Base-by-base conservation (phyloP, 1,140 invertebrate genomes). In the Belonocnema kinseyi region DNA sequence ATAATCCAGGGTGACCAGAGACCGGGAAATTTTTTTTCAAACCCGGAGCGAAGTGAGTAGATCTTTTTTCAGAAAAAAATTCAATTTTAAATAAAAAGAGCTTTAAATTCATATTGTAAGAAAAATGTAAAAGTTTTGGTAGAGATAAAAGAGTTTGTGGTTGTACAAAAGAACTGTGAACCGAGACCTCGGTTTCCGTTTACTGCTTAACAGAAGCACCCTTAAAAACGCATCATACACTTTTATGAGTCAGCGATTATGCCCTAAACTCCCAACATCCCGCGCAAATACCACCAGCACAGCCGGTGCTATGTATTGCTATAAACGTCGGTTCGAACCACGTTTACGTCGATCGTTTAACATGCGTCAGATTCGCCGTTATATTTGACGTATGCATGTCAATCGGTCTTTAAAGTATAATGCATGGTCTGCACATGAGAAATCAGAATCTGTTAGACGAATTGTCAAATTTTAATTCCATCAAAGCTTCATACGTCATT, bases 241-340 rank as follows among this genome's bases (percentile, higher is more conserved):
- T 89, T 91, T 91, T 91, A 91, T 88, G 89, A 85, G 84, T 76
- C 86, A 85, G 81, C 85, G 89, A 90, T 91, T 90, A 90, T 88
- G 85, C 84, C 85, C 88, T 88, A 86, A 88, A 89, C 85, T 85
- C 80, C 83, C 77, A 78, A 82, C 82, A 86, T 84, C 73, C 75
- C 76, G 52, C 78, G 71, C 61, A 76, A 33, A 72, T 77, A 79
- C 73, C 50, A 75, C 70, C 70, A 51, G 53, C 76, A 21, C 46
- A 76, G 33, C 58, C 73, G 40, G 72, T 66, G 58, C 58, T 14
- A 21, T 40, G 16, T 56, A 19, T 54, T 52, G 73, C 73, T 76
- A 78, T 85, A 85, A 85, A 78, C 79, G 79, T 58, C 72, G 81
- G 79, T 83, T 80, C 70, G 74, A 75, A 77, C 84, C 72, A 74